Conservation (phyloP, 2,888 invertebrate genomes). For the Imbricaverruca yamaguchii region DNA sequence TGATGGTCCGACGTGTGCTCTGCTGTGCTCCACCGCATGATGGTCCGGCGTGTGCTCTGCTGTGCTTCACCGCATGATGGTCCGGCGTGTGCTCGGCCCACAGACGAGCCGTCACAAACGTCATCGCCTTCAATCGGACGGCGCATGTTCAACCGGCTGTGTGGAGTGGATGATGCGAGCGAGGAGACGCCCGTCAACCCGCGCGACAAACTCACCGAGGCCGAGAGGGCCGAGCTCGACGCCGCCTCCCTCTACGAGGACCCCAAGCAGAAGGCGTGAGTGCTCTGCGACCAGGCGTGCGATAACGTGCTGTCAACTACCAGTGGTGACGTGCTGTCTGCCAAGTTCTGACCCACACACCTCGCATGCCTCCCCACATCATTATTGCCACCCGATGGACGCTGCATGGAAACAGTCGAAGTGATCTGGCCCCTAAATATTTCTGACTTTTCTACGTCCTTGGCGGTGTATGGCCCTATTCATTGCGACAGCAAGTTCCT, state of each 20-base stretch:
- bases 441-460: too few relatives aligned
- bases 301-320: too few relatives aligned
- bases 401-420: too few relatives aligned
- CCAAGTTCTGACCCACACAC: too few relatives aligned
- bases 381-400: background rate
- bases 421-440: too few relatives aligned
- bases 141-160: background rate
- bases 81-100: background rate
- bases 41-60: too few relatives aligned
- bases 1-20: too few relatives aligned
- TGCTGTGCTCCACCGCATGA: too few relatives aligned
- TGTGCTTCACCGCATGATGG: background rate
- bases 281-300: background rate
- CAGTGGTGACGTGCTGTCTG: too few relatives aligned
- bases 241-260: slow-evolving; percentile 10
- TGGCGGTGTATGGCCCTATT: too few relatives aligned
- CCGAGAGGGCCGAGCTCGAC: background rate
- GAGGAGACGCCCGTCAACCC: background rate
- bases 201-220: background rate
- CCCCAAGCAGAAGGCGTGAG: slow-evolving; percentile 13
- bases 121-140: background rate
- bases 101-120: background rate
- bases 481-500: too few relatives aligned
- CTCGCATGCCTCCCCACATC: too few relatives aligned
- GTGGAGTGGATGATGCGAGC: background rate